Base-by-base conservation (phyloP, 2,888 invertebrate species). In the Heliconius erato region DNA sequence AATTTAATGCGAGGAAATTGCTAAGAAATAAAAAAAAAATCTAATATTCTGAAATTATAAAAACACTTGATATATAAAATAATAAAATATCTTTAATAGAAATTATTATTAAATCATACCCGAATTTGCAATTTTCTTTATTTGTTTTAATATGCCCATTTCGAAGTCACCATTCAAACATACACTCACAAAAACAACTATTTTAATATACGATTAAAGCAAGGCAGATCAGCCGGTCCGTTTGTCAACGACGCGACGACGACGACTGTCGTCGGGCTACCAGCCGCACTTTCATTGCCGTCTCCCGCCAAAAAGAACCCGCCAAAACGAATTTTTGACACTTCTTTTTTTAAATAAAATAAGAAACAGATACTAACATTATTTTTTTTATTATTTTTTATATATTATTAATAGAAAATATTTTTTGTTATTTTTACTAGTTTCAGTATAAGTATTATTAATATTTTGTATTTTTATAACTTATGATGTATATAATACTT, bases 111-210 rank as follows among this genome's bases (percentile, higher is more conserved):
- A 85, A 79, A 88, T 93, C 93, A 83, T 90, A 95, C 95, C 95
- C 84, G 93, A 87, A 81, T 90, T 88, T 11, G 95, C 91, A 89
- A 95, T 94, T 90, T 91, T 95, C 90, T 94, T 95, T 74, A 96
- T 93, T 87, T 96, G 95, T 89, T 95, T 95, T 81, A 96, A 88
- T 88, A 96, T 95, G 77, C 95, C 95, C 95, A 96, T 96, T 77
- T 84, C 86, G 79, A 44, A 84, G 80, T 82, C 87, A 88, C 86
- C 81, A 84, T 81, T 80, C 9, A 84, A 82, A 72, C 49, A 79
- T 81, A 84, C 84, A 80, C 67, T 80, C 83, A 85, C 85, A 82
- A 82, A 85, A 85, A 87, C 82, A 85, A 87, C 82, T 80, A 84
- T 82, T 79, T 80, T 40, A 79, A 65, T 44, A 69, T 71, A 80